Base-by-base conservation (phyloP, 2,888 invertebrate genomes). In the Lasioglossum vierecki region DNA sequence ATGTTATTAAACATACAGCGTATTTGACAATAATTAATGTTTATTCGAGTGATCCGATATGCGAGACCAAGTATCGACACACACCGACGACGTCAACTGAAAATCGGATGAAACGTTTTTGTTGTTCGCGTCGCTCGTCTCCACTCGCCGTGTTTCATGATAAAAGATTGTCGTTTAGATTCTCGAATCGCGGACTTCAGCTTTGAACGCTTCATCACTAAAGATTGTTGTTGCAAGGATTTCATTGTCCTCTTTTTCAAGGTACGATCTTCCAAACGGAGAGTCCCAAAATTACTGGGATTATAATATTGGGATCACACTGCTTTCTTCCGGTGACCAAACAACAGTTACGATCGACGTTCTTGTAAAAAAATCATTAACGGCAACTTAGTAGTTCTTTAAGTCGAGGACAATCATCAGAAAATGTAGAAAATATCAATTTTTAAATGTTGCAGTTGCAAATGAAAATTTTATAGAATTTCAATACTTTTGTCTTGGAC, bases 11-110 rank as follows among this genome's bases (percentile, higher is more conserved):
- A 79, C 76, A 85, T 86, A 88, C 85, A 89, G 80, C 79, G 80
- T 80, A 80, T 74, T 77, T 85, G 90, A 90, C 89, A 90, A 90
- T 89, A 89, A 89, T 88, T 89, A 88, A 86, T 78, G 72, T 79
- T 83, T 60, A 57, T 83, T 63, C 71, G 73, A 26, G 71, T 82
- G 84, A 46, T 66, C 73, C 53, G 22, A n/a, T 80, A 78, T 30
- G 35, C 70, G 76, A 79, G 80, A 86, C 68, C 80, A 84, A 88
- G 35, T 76, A 76, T 84, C 77, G 39, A 76, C 41, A 41, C 70
- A 41, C 70, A 68, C 72, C 46, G 70, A 57, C 39, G 68, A 80
- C 44, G 68, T 30, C 22, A 74, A 60, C 41, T 22, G 9, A 39
- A 44, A 44, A 26, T 15, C 73, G 13, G 57, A 44, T 0, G 30